Evolutionary conservation across 2,113 vertebrate genomes (phyloP).

Genomic region (Zeus faber): DNA sequence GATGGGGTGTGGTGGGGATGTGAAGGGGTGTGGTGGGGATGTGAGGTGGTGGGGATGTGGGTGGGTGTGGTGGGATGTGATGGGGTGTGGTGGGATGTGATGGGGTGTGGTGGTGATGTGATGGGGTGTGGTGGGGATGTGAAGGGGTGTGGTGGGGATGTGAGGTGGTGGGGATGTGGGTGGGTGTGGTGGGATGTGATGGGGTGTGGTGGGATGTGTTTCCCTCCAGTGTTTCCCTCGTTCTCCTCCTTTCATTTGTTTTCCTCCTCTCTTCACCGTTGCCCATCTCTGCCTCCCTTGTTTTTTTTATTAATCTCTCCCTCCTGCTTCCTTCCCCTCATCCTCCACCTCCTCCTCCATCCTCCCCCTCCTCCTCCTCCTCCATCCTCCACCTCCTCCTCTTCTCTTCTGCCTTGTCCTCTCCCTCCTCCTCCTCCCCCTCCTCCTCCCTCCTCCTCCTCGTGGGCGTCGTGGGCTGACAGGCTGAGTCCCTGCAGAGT

Average conservation of each 20-base stretch:
- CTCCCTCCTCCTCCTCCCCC: background rate
- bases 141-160: too few species aligned
- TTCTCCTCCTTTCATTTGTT: background rate
- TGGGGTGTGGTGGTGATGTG: background rate
- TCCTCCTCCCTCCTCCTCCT: background rate
- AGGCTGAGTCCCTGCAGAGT: background rate
- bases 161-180: background rate
- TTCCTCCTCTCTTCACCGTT: background rate
- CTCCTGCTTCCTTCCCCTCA: background rate
- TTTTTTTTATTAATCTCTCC: background rate
- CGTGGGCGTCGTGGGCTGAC: background rate
- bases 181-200: background rate
- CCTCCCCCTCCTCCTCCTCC: background rate
- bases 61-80: background rate
- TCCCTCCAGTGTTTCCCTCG: background rate
- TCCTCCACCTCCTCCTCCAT: background rate
- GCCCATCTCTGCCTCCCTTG: background rate
- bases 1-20: background rate
- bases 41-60: background rate
- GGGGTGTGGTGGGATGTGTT: background rate
- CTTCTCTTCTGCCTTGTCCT: background rate
- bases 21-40: too few species aligned
- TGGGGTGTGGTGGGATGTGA: background rate
- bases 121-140: background rate
- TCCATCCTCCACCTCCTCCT: background rate